Evolutionary conservation across 1,140 invertebrate species (phyloP).

Genomic region (Drosophila persimilis): DNA sequence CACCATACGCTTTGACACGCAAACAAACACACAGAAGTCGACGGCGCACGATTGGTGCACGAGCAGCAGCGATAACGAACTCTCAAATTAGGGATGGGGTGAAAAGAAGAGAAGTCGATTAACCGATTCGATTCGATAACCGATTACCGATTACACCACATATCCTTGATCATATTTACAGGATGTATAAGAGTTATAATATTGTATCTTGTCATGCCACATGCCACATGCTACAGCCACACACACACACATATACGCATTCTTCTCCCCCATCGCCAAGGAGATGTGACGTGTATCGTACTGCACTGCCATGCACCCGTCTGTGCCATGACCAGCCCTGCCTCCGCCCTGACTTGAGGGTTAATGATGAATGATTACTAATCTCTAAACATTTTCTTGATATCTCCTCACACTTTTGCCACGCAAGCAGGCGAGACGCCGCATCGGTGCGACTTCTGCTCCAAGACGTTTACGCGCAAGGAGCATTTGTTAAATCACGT

Average conservation of each 20-base stretch:
- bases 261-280: too few species aligned
- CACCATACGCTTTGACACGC: constrained; percentile 8
- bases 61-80: constrained; percentile 70
- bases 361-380: constrained; percentile 52
- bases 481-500: constrained; percentile 93
- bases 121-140: too few species aligned
- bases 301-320: too few species aligned
- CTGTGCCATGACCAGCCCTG: too few species aligned
- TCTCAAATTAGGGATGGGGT: background rate
- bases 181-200: too few species aligned
- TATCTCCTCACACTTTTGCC: constrained; percentile 51
- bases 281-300: too few species aligned
- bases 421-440: constrained; percentile 89
- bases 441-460: constrained; percentile 93
- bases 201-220: too few species aligned
- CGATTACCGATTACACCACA: background rate
- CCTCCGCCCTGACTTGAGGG: too few species aligned
- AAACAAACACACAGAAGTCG: constrained; percentile 30
- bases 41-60: constrained; percentile 38
- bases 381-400: constrained; percentile 60
- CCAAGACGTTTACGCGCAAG: constrained; percentile 92
- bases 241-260: too few species aligned
- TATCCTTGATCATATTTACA: too few species aligned
- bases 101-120: constrained; percentile 15
- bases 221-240: too few species aligned